A percentile compares a stretch with the other conserved stretches of the same genome.
Conservation (phyloP, 1,140 invertebrate genomes). For the Tachypleus tridentatus region DNA sequence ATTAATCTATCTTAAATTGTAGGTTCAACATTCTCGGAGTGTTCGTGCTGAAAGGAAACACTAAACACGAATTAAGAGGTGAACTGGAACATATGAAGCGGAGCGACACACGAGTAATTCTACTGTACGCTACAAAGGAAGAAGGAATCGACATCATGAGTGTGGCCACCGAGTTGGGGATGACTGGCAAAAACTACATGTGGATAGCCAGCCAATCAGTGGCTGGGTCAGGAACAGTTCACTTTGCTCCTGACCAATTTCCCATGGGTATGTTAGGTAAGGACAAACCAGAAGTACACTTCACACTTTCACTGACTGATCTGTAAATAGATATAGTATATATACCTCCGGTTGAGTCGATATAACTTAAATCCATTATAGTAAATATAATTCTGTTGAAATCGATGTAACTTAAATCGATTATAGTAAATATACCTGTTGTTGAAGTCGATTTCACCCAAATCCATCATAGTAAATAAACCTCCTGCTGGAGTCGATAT, state of each 20-base stretch:
- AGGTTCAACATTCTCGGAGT: slow-evolving; percentile 23
- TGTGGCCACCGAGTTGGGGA: slow-evolving; percentile 62
- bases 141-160: slow-evolving; percentile 74
- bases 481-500: no score
- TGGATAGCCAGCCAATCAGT: slow-evolving; percentile 96
- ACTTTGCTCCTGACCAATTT: slow-evolving; percentile 61
- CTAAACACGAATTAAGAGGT: slow-evolving; percentile 8
- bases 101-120: slow-evolving; percentile 83
- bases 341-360: no score
- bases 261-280: slow-evolving; percentile 86
- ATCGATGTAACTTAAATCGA: no score
- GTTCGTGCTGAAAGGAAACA: slow-evolving; percentile 16
- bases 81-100: slow-evolving; percentile 52
- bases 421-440: no score
- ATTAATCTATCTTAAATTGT: no score
- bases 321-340: no score
- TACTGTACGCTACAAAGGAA: slow-evolving; percentile 78
- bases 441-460: no score
- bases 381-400: no score
- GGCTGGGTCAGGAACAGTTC: slow-evolving; percentile 47
- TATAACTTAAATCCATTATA: no score
- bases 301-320: no score
- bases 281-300: slow-evolving; percentile 22
- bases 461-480: no score
- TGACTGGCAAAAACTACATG: slow-evolving; percentile 88